These are phyloP conservation scores for Sylvilagus bachmani DNA, from an alignment of 2,113 vertebrate species.

Conservation along the genomic window DNA sequence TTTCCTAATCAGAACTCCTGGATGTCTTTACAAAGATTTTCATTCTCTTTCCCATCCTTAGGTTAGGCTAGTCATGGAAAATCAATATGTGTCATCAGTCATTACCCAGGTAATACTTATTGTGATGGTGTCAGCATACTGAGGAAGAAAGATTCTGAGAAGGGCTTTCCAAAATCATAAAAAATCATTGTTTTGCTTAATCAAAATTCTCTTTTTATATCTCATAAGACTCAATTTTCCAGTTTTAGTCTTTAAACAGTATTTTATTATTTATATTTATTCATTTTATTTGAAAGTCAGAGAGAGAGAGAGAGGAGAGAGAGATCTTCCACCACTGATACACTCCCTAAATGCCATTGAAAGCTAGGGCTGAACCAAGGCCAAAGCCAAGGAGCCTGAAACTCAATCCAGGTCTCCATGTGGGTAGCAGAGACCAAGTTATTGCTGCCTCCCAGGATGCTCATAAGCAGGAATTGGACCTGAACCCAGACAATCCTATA, in stretches of 20 bases:
- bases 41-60: slow-evolving; percentile 31
- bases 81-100: slow-evolving; percentile 32
- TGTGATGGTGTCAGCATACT: not conserved
- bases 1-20: slow-evolving; percentile 50
- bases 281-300: too few relatives aligned
- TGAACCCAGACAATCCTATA: too few relatives aligned
- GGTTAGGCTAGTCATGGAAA: not conserved
- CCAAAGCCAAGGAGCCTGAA: too few relatives aligned
- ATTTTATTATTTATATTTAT: too few relatives aligned
- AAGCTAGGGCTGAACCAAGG: too few relatives aligned
- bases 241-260: not conserved
- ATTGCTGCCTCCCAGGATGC: too few relatives aligned
- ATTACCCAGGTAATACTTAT: not conserved
- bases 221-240: slow-evolving; percentile 18
- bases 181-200: not conserved
- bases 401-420: too few relatives aligned
- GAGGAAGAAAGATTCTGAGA: not conserved
- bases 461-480: too few relatives aligned
- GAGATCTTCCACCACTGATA: too few relatives aligned
- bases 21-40: slow-evolving; percentile 60
- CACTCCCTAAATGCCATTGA: too few relatives aligned
- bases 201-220: slow-evolving; percentile 1
- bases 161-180: not conserved
- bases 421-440: too few relatives aligned
- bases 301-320: too few relatives aligned